Conservation (phyloP, 1,140 invertebrate species). For the Panonychus citri region DNA sequence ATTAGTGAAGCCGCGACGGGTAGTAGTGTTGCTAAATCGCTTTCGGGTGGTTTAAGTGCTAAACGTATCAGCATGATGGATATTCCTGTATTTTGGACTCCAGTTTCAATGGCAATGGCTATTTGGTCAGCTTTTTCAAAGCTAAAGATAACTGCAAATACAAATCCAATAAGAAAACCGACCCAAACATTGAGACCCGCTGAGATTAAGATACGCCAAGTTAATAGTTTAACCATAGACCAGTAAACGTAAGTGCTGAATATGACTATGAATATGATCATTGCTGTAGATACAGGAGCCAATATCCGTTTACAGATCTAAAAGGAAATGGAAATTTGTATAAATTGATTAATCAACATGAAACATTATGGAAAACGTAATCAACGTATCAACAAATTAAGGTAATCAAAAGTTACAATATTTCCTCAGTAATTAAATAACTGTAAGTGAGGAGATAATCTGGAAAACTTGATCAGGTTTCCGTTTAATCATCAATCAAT, state of each 20-base stretch:
- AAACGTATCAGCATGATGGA: slow-evolving; percentile 50
- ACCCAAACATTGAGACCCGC: slow-evolving; percentile 63
- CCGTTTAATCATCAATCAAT: too few relatives aligned
- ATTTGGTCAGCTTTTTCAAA: slow-evolving; percentile 41
- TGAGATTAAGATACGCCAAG: slow-evolving; percentile 54
- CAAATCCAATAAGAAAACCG: slow-evolving; percentile 52
- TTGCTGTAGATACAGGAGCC: slow-evolving; percentile 55
- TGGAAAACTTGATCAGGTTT: too few relatives aligned
- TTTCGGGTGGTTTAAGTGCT: slow-evolving; percentile 24
- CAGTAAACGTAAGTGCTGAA: slow-evolving; percentile 75
- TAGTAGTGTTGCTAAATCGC: slow-evolving; percentile 28
- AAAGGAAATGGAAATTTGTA: not conserved
- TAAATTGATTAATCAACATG: too few relatives aligned
- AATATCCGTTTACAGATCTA: slow-evolving; percentile 47
- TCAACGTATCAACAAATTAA: too few relatives aligned
- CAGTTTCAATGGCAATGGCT: slow-evolving; percentile 69
- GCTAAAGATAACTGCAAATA: slow-evolving; percentile 31
- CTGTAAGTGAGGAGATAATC: too few relatives aligned
- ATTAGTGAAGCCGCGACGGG: slow-evolving; percentile 73
- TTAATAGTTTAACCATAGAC: slow-evolving; percentile 67
- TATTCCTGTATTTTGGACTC: slow-evolving; percentile 82
- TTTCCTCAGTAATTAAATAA: too few relatives aligned
- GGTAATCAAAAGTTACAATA: too few relatives aligned
- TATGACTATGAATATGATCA: slow-evolving; percentile 65
- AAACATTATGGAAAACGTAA: too few relatives aligned